phyloP scores from a whole-genome alignment of 1,140 invertebrate species.

The Prorops nasuta region DNA sequence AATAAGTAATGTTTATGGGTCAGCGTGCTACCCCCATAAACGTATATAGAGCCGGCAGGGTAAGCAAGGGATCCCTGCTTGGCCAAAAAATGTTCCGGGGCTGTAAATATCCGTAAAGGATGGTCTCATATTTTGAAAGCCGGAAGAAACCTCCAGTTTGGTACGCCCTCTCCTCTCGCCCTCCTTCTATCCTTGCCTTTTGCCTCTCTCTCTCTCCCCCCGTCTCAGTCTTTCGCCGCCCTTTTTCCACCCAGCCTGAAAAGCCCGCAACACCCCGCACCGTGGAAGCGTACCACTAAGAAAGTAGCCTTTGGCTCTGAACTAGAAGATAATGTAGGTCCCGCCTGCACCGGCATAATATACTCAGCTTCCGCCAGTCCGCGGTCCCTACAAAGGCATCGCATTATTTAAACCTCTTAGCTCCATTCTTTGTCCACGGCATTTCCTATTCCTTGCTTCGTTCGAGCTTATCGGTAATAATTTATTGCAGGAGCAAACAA shows the following conservation, averaged over 20 bases:
- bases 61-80: constrained; percentile 4
- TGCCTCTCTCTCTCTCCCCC: constrained; percentile 4
- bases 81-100: constrained; percentile 16
- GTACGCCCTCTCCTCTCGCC: constrained; percentile 13
- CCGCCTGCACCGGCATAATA: constrained; percentile 27
- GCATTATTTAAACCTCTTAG: constrained; percentile 43
- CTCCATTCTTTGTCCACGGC: constrained; percentile 36
- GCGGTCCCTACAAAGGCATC: constrained; percentile 33
- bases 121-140: constrained; percentile 40
- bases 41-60: constrained; percentile 13
- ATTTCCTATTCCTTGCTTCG: constrained; percentile 32
- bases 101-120: constrained; percentile 38
- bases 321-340: constrained; percentile 40
- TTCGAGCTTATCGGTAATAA: constrained; percentile 39
- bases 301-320: constrained; percentile 34
- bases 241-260: constrained; percentile 10
- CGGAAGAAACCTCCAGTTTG: constrained; percentile 27
- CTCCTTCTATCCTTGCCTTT: neutral
- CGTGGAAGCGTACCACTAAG: constrained; percentile 10
- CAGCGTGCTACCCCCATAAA: constrained; percentile 19
- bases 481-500: constrained; percentile 35
- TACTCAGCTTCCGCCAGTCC: constrained; percentile 21
- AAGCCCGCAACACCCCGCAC: constrained; percentile 20
- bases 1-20: constrained; percentile 34
- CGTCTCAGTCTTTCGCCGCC: neutral